Base-by-base conservation (phyloP, 2,888 invertebrate genomes). In the Epirrita christyi region DNA sequence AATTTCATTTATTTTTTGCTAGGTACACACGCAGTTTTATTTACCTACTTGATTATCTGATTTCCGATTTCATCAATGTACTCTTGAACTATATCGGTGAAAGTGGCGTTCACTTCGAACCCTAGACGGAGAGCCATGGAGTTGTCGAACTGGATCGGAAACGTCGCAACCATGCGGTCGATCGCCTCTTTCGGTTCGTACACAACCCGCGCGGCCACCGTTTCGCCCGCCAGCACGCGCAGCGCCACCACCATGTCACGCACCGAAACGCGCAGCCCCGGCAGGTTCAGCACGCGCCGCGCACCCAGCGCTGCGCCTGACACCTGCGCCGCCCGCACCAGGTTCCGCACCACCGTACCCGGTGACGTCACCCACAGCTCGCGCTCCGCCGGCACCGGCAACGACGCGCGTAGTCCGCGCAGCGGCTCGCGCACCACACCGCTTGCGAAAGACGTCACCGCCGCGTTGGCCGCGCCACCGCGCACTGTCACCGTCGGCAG, bases 391-490 rank as follows among this genome's bases (percentile, higher is more conserved):
- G 68, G 66, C 40, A 90, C 89, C 0, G 90, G 90, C 40, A 83
- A 78, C 40, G 69, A 56, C 2, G 80, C 74, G 27, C 50, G 55
- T 27, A 67, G 57, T 1, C 88, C 86, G 2, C 75, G 72, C 50
- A 91, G 68, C 11, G 90, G 87, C 59, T 88, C 88, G 14, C 91
- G 80, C 36, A 91, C 72, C n/a, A 89, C 71, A 1, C 83, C 86
- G 67, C 88, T 88, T 2, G 83, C 91, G 56, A 83, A 91, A 40
- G 88, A 88, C n/a, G 91, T 87, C 37, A 89, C 81, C 0, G 91
- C 91, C 13, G 76, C 70, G 63, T 91, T 91, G 10, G 90, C 72
- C 1, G 68, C 71, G 2, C 89, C 89, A 0, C 79, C 78, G n/a
- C 91, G 78, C 8, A 91, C 86, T 51, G 80, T 83, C 40, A 91